Evolutionary conservation across 2,797 vertebrate genomes (phyloP).

Genomic region (Glossophaga mutica): DNA sequence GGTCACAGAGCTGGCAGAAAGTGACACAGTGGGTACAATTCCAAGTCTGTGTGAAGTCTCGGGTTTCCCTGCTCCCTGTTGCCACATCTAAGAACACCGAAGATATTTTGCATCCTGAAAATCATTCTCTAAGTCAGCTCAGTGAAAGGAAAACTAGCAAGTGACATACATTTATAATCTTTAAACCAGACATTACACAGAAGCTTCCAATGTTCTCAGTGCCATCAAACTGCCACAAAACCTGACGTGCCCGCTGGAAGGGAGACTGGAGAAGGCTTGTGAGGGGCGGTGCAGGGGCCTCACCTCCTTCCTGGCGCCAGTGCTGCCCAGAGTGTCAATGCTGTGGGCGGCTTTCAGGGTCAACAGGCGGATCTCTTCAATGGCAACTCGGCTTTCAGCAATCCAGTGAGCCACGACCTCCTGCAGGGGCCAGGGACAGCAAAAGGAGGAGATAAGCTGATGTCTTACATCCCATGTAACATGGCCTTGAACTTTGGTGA

Average conservation of each 20-base stretch:
- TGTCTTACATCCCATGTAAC: neutral
- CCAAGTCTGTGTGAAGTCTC: neutral
- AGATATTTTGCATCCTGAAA: neutral
- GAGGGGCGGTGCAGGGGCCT: neutral
- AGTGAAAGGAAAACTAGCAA: neutral
- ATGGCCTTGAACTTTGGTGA: neutral
- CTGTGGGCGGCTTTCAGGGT: slow-evolving; percentile 88
- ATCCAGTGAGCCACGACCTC: slow-evolving; percentile 95
- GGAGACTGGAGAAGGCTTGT: neutral
- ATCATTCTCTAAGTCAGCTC: neutral
- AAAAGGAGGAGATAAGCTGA: neutral
- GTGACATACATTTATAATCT: neutral
- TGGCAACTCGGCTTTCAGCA: slow-evolving; percentile 91
- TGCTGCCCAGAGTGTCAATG: slow-evolving; percentile 86
- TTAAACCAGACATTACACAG: neutral
- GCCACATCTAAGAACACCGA: neutral
- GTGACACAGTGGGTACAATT: neutral
- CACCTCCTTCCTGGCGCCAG: slow-evolving; percentile 91
- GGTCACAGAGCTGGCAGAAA: neutral
- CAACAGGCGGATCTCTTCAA: slow-evolving; percentile 92
- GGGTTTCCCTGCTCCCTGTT: neutral
- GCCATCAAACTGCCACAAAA: neutral
- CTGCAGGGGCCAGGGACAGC: slow-evolving; percentile 75
- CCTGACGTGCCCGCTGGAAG: neutral
- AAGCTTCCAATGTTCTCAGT: neutral